Base-by-base conservation (phyloP, 2,113 vertebrate genomes). In the Centropristis striata region DNA sequence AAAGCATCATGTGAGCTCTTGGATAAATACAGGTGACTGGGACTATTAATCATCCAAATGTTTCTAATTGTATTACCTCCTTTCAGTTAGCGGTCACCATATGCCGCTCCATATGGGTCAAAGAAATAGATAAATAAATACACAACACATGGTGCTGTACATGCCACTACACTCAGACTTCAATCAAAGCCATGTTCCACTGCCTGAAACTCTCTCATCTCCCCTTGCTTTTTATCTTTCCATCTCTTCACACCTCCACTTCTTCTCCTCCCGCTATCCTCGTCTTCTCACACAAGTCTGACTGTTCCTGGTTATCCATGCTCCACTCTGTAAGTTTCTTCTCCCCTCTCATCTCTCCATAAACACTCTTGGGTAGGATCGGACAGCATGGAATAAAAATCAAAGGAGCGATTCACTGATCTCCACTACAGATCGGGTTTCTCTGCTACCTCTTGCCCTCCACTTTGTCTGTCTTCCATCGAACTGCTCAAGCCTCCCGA, bases 21-120 rank as follows among this genome's bases (percentile, higher is more conserved):
- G 27, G 72, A 79, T 72, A 81, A 60, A 78, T 60, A 57, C 18
- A 81, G 76, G 64, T 66, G 63, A 66, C 39, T 51, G 16, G 27
- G 8, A 61, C 60, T 36, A 65, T 80, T 75, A 67, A 86, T 77
- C 44, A 32, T 32, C 44, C 55, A 54, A 78, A 78, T 67, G 53
- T n/a, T 71, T 28, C 51, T 58, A 68, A 84, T 59, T 72, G 28
- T 65, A 70, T 55, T 71, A 50, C 59, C 36, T 64, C 4, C 18
- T 76, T 71, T 55, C 58, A 65, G n/a, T 46, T 49, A 28, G 49
- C 1, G 4, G 20, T 57, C 21, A 66, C 71, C 72, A 84, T 83
- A 85, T 87, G 84, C 50, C 80, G 28, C 78, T 68, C 8, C 72
- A 74, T 65, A 78, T 71, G 71, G 65, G 53, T 57, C 67, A 86